phyloP scores from a whole-genome alignment of 2,797 vertebrate species.

The Anniella stebbinsi region DNA sequence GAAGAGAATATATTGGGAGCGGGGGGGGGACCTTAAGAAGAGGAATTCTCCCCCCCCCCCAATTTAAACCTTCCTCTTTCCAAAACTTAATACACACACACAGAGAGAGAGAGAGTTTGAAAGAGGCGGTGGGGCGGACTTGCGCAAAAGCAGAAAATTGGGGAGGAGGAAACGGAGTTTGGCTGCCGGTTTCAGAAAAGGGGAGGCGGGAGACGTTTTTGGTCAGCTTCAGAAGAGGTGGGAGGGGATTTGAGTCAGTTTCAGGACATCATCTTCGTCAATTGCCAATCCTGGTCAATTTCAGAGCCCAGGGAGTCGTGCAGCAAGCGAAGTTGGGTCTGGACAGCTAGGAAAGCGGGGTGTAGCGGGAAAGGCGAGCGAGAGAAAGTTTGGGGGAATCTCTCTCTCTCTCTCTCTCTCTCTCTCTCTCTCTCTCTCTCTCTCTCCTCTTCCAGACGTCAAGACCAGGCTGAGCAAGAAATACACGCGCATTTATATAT shows the following conservation, averaged over 20 bases:
- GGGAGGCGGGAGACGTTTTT: constrained; percentile 43
- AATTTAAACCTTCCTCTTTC: constrained; percentile 33
- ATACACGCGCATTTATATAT: background rate
- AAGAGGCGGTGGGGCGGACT: constrained; percentile 42
- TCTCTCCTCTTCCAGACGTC: constrained; percentile 69
- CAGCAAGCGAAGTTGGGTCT: background rate
- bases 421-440: too few species aligned
- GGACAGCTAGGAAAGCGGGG: background rate
- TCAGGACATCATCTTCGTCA: constrained; percentile 38
- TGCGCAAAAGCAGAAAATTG: constrained; percentile 65
- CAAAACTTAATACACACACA: constrained; percentile 5
- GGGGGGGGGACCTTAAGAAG: background rate
- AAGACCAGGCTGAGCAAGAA: constrained; percentile 70
- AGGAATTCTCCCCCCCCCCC: background rate
- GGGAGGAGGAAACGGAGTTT: background rate
- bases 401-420: background rate
- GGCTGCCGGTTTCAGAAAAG: constrained; percentile 51
- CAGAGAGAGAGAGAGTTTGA: background rate
- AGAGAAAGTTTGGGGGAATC: constrained; percentile 56
- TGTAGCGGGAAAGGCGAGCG: background rate
- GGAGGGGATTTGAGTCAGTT: background rate
- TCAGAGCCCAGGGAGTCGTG: constrained; percentile 5
- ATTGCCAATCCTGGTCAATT: constrained; percentile 2
- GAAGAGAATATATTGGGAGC: constrained; percentile 39
- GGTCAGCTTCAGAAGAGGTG: constrained; percentile 60